Percentiles rank a stretch among this genome's conserved stretches.
Evolutionary conservation across 2,113 vertebrate genomes (phyloP).

Genomic region (Spizaetus ornatus): DNA sequence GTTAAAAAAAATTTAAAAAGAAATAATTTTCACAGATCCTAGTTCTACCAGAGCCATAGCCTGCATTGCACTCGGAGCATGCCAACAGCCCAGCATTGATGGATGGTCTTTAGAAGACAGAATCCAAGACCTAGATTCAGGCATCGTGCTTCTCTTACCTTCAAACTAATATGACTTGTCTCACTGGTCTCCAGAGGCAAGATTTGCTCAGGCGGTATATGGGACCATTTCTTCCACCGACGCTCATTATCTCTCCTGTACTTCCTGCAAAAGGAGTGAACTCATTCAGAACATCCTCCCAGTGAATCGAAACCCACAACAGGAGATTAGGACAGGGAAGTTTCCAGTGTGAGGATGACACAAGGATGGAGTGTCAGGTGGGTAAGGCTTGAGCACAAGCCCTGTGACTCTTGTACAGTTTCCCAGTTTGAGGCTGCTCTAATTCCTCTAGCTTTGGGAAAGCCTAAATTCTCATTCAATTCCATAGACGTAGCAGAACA

Average conservation of each 20-base stretch:
- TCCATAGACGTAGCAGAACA: not conserved
- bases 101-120: not conserved
- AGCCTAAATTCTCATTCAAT: not conserved
- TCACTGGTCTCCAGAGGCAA: constrained; percentile 84
- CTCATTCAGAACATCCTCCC: not conserved
- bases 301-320: not conserved
- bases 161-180: constrained; percentile 82
- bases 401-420: not conserved
- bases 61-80: not conserved
- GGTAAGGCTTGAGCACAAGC: not conserved
- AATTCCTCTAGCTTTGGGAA: not conserved
- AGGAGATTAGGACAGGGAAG: not conserved
- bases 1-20: not conserved
- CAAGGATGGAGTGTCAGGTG: not conserved
- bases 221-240: constrained; percentile 89
- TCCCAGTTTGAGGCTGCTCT: not conserved
- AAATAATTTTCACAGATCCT: not conserved
- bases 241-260: constrained; percentile 82
- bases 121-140: not conserved
- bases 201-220: constrained; percentile 86
- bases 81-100: not conserved
- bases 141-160: constrained; percentile 70
- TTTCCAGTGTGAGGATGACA: not conserved
- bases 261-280: constrained; percentile 74
- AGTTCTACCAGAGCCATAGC: not conserved